These are phyloP conservation scores for Amblyteles armatorius DNA, from an alignment of 2,888 invertebrate species.

Conservation along the genomic window DNA sequence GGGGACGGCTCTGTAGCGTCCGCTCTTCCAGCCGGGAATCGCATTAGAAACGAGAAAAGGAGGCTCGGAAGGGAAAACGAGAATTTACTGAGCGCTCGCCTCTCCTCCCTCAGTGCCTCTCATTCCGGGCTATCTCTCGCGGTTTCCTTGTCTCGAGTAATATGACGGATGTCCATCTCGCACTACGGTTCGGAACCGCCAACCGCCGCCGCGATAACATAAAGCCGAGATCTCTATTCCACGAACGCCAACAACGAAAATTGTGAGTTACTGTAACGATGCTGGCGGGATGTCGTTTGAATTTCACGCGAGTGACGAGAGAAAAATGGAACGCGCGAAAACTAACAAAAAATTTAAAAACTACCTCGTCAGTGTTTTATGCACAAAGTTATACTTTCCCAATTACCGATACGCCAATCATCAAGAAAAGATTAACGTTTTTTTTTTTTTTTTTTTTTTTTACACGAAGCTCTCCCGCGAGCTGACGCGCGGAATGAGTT, in stretches of 20 bases:
- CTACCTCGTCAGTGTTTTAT: constrained; percentile 2
- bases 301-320: neutral
- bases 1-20: constrained; percentile 32
- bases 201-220: constrained; percentile 63
- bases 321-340: neutral
- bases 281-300: constrained; percentile 18
- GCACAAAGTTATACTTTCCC: neutral
- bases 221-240: constrained; percentile 61
- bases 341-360: neutral
- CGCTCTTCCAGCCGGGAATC: constrained; percentile 46
- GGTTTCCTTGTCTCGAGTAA: constrained; percentile 82
- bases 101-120: constrained; percentile 52
- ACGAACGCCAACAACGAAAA: constrained; percentile 58
- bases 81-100: constrained; percentile 71
- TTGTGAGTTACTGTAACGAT: constrained; percentile 69
- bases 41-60: constrained; percentile 73
- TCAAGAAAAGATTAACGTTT: constrained; percentile 58
- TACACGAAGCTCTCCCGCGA: neutral
- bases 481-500: constrained; percentile 28
- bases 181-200: constrained; percentile 42
- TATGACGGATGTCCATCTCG: constrained; percentile 82
- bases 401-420: constrained; percentile 41
- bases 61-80: constrained; percentile 72
- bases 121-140: constrained; percentile 68
- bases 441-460: neutral